Conservation (phyloP, 2,888 invertebrate genomes). For the Notocelia uddmanniana region DNA sequence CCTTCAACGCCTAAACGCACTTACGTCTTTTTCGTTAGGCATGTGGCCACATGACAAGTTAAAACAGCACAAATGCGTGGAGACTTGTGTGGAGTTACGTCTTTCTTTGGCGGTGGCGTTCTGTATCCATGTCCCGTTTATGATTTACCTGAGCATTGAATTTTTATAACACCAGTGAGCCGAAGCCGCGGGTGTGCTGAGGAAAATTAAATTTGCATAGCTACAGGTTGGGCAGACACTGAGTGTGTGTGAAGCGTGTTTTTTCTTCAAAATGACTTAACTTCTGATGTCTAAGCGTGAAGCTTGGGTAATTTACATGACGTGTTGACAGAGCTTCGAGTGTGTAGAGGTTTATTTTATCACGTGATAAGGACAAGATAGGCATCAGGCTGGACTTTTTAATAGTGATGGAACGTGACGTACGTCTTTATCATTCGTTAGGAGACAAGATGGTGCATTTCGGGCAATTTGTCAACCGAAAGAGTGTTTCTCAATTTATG, state of each 20-base stretch:
- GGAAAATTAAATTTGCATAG: conserved; percentile 65
- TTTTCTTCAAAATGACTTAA: background rate
- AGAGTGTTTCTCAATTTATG: too few relatives aligned
- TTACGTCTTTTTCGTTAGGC: conserved; percentile 4
- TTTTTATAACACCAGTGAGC: conserved; percentile 57
- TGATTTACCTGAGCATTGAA: conserved; percentile 62
- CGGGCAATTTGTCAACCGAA: too few relatives aligned
- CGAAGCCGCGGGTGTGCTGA: conserved; percentile 51
- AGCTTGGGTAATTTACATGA: background rate
- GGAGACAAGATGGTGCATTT: too few relatives aligned
- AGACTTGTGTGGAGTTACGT: background rate
- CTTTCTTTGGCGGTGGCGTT: background rate
- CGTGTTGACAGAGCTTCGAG: background rate
- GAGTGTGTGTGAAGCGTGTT: background rate
- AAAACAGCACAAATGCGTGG: background rate
- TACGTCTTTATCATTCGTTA: too few relatives aligned
- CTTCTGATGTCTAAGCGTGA: background rate
- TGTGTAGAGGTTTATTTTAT: background rate
- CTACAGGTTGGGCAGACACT: conserved; percentile 49
- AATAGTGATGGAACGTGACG: too few relatives aligned
- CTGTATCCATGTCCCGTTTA: conserved; percentile 51
- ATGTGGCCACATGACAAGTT: background rate
- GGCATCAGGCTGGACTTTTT: background rate
- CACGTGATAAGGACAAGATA: background rate
- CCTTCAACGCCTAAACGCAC: background rate